A percentile compares a stretch with the other conserved stretches of the same genome.
phyloP scores from a whole-genome alignment of 64 coral and sea anemone genomes.

The Montipora cactus region DNA sequence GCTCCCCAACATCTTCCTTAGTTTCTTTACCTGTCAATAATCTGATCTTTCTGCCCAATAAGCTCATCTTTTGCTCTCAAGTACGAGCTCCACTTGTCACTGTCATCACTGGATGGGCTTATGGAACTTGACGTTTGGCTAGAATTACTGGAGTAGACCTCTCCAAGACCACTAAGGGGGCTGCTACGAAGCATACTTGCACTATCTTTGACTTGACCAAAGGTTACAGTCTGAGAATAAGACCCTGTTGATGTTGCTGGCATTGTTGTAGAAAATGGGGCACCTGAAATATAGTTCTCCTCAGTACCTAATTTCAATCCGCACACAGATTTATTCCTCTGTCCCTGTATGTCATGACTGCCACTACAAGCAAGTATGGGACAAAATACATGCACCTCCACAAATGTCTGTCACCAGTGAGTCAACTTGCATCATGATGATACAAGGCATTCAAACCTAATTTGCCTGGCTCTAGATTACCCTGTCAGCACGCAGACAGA shows the following conservation, averaged over 20 bases:
- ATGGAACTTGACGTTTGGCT: constrained; percentile 45
- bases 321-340: background rate
- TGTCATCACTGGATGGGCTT: constrained; percentile 87
- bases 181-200: constrained; percentile 5
- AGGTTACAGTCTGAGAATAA: constrained; percentile 30
- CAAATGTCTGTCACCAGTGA: too few species aligned
- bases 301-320: background rate
- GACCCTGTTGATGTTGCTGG: constrained; percentile 48
- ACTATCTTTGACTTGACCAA: constrained; percentile 35
- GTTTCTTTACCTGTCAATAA: constrained; percentile 79
- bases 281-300: background rate
- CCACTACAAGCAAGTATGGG: too few species aligned
- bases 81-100: constrained; percentile 79
- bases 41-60: constrained; percentile 90
- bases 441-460: too few species aligned
- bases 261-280: constrained; percentile 3
- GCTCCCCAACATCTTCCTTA: too few species aligned
- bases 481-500: too few species aligned
- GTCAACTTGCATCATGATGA: too few species aligned
- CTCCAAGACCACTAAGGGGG: constrained; percentile 11
- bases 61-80: constrained; percentile 90
- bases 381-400: too few species aligned
- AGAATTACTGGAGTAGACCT: constrained; percentile 62
- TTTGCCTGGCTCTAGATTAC: too few species aligned
- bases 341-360: too few species aligned